Base-by-base conservation (phyloP, 1,140 invertebrate species). In the Pentalonia nigronervosa region DNA sequence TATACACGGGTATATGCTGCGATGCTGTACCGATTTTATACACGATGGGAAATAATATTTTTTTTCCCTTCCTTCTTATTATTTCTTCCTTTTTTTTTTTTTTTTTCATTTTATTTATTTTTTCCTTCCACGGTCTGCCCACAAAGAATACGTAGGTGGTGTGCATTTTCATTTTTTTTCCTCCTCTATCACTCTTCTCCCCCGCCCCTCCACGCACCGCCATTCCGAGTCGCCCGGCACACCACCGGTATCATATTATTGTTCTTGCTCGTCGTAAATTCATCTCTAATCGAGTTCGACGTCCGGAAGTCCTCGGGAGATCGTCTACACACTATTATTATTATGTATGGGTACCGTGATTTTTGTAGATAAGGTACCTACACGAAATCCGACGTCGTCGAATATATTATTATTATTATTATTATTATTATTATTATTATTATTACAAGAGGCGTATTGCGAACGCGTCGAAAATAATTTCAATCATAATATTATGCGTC, bases 201-300 rank as follows among this genome's bases (percentile, higher is more conserved):
- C 21, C 48, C 50, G 48, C 34, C 88, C 34, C 8, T 0, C 45
- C 25, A 7, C 86, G 17, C 36, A 7, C 34, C 36, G 14, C n/a
- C 30, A 1, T 7, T 7, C 48, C 88, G 2, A 34, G 6, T 67
- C 53, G 41, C 41, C 25, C 47, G 56, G 50, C 60, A 34, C 60
- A n/a, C 60, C n/a, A n/a, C 60, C n/a, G 45, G 11, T 83, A 50
- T 20, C 67, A 41, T 41, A 4, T 41, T 41, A 93, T 93, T 93
- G 91, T 93, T 93, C 81, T 93, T 93, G 81, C 34, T 93, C 76
- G 91, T 83, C 76, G 91, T 83, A 50, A 84, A 53, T 56, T 81
- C 47, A 34, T 53, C 76, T n/a, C 34, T 93, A 93, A 93, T 93
- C 91, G 76, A 84, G 81, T 93, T 83, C 47, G 91, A 93, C 91